phyloP scores from a whole-genome alignment of 2,797 vertebrate genomes.

The Pristis pectinata region DNA sequence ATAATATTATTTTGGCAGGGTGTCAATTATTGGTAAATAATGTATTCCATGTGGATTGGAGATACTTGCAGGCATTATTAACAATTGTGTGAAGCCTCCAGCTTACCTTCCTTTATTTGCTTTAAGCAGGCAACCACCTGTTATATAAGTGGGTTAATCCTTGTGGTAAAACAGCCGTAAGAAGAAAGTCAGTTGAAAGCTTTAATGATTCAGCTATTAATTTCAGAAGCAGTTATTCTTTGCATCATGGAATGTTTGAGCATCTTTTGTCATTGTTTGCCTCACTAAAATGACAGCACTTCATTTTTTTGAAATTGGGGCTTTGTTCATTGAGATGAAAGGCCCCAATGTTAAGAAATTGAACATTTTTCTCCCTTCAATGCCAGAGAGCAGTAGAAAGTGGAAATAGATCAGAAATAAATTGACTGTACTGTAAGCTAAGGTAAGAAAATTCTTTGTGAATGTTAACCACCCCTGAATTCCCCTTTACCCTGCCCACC shows the following conservation, averaged over 20 bases:
- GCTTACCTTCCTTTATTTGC: background rate
- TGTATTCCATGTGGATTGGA: background rate
- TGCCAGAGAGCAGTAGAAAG: background rate
- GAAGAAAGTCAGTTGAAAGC: background rate
- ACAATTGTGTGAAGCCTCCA: background rate
- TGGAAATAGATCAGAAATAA: background rate
- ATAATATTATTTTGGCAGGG: background rate
- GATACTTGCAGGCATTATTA: background rate
- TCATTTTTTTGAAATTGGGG: background rate
- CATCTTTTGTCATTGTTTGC: background rate
- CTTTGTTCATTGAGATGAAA: background rate
- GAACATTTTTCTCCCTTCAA: background rate
- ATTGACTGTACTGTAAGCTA: background rate
- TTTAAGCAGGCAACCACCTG: background rate
- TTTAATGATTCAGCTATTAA: background rate
- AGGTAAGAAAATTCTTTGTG: background rate
- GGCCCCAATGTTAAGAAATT: background rate
- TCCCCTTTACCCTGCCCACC: no score
- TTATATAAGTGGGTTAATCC: background rate
- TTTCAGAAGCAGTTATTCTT: background rate
- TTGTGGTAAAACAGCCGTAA: background rate
- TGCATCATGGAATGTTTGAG: background rate
- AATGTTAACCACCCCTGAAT: background rate
- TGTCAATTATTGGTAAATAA: background rate
- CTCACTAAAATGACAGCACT: background rate